Conservation (phyloP, 2,888 invertebrate species). For the Dermolepida albohirtum region DNA sequence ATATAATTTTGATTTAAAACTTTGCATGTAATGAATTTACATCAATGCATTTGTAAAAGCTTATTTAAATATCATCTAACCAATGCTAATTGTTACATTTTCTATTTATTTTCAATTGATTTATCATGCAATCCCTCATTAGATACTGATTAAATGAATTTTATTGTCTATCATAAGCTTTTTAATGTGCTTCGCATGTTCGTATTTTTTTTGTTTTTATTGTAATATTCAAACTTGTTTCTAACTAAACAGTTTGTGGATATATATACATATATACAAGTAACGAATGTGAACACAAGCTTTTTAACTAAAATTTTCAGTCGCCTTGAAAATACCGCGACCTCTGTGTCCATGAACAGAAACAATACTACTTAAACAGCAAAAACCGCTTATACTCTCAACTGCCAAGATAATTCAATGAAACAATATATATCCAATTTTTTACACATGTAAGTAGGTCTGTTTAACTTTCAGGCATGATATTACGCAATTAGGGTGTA, state of each 20-base stretch:
- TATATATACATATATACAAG: conserved; percentile 12
- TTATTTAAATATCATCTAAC: too few relatives aligned
- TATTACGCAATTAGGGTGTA: neutral
- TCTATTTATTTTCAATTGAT: too few relatives aligned
- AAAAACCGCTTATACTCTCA: conserved; percentile 31
- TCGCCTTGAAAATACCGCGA: conserved; percentile 34
- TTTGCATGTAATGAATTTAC: too few relatives aligned
- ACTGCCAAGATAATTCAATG: conserved; percentile 33
- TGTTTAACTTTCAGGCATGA: conserved; percentile 34
- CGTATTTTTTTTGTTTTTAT: conserved; percentile 11
- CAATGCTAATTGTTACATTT: too few relatives aligned
- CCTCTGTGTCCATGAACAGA: conserved; percentile 31
- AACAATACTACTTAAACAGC: conserved; percentile 28
- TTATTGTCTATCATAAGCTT: conserved; percentile 5
- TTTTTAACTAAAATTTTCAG: conserved; percentile 38
- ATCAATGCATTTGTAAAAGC: too few relatives aligned
- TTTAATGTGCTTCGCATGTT: conserved; percentile 18
- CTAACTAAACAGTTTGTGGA: conserved; percentile 35
- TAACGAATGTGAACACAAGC: conserved; percentile 25
- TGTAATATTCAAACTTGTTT: conserved; percentile 37
- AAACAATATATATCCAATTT: conserved; percentile 32
- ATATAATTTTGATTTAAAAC: too few relatives aligned
- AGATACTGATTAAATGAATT: too few relatives aligned
- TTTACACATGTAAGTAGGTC: conserved; percentile 33
- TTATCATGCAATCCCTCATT: too few relatives aligned